Percentiles rank a stretch among this genome's conserved stretches.
These are phyloP conservation scores for Drosophila willistoni DNA, from an alignment of 1,140 invertebrate genomes.

Conservation along the genomic window DNA sequence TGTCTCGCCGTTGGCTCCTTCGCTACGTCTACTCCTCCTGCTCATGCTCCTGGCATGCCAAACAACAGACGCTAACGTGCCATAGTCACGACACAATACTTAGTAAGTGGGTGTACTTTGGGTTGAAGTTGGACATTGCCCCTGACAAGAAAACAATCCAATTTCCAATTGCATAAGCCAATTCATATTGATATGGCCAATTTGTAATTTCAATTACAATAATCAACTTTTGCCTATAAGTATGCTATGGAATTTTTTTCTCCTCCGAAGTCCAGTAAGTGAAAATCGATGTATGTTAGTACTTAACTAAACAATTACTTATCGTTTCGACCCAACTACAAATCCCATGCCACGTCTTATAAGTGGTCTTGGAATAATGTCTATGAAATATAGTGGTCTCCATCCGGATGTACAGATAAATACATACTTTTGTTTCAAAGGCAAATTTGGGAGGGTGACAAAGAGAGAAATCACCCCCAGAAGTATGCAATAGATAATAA, in stretches of 20 bases:
- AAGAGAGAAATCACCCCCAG: too few relatives aligned
- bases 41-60: not conserved
- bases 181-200: not conserved
- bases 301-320: too few relatives aligned
- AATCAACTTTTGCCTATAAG: not conserved
- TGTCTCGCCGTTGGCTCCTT: not conserved
- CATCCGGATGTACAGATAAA: too few relatives aligned
- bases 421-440: too few relatives aligned
- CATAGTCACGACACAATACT: not conserved
- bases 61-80: not conserved
- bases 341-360: too few relatives aligned
- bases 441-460: too few relatives aligned
- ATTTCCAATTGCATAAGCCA: constrained; percentile 1
- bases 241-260: not conserved
- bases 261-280: too few relatives aligned
- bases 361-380: too few relatives aligned
- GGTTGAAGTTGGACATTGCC: not conserved
- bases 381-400: too few relatives aligned
- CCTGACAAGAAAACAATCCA: not conserved
- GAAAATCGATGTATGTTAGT: too few relatives aligned
- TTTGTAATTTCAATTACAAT: constrained; percentile 6
- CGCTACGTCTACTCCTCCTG: not conserved
- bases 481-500: too few relatives aligned
- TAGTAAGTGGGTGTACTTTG: not conserved
- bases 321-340: too few relatives aligned